Percentiles rank a stretch among this genome's conserved stretches.
These are phyloP conservation scores for Balearica regulorum DNA, from an alignment of 2,797 vertebrate species.

Conservation along the genomic window DNA sequence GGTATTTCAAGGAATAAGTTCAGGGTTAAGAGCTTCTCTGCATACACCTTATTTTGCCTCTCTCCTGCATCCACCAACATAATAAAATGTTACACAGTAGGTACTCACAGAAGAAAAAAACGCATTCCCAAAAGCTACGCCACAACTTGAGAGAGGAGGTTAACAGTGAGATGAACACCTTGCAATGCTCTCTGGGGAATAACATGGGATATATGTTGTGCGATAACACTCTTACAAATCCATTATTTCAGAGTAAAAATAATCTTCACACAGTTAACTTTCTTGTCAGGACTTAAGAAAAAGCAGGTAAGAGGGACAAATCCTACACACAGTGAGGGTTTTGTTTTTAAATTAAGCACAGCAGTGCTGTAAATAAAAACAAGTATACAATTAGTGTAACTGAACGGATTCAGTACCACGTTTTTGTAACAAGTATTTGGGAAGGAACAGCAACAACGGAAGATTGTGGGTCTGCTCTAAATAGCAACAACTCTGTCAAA, in stretches of 20 bases:
- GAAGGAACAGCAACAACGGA: not conserved
- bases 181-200: not conserved
- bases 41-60: not conserved
- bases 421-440: not conserved
- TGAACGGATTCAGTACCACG: not conserved
- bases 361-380: not conserved
- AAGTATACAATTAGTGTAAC: not conserved
- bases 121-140: not conserved
- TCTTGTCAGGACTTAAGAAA: not conserved
- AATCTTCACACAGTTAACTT: not conserved
- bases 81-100: not conserved
- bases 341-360: not conserved
- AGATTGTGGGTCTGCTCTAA: not conserved
- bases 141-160: not conserved
- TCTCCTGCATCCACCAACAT: not conserved
- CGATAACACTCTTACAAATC: not conserved
- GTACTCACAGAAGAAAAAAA: not conserved
- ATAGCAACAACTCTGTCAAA: not conserved
- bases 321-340: rapidly evolving
- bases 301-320: not conserved
- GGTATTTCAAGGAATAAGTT: not conserved
- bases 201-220: rapidly evolving
- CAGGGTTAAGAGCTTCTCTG: not conserved
- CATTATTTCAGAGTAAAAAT: not conserved
- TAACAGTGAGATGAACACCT: not conserved